These are phyloP conservation scores for Andrena bicolor DNA, from an alignment of 2,888 invertebrate genomes.

Conservation along the genomic window DNA sequence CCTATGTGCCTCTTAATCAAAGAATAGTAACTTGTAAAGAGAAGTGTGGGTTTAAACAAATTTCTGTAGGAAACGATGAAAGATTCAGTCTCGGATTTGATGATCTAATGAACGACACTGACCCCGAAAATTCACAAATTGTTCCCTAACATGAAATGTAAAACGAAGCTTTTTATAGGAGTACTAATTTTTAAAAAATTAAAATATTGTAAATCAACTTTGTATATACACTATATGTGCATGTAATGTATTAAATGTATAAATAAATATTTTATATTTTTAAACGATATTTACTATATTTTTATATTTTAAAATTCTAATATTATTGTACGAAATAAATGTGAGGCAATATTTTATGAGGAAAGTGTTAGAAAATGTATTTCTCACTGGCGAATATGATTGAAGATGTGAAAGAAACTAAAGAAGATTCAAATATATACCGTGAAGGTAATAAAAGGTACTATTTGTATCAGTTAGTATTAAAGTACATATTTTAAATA, in stretches of 20 bases:
- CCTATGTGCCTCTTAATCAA: constrained; percentile 78
- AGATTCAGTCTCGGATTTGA: constrained; percentile 62
- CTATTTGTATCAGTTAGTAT: too few species aligned
- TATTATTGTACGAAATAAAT: constrained; percentile 1
- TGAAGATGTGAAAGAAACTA: not conserved
- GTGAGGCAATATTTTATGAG: not conserved
- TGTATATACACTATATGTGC: constrained; percentile 9
- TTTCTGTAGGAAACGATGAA: not conserved
- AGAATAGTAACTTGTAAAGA: constrained; percentile 59
- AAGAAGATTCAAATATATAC: not conserved
- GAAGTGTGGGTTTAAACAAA: not conserved
- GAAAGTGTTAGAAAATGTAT: not conserved
- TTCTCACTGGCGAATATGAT: not conserved
- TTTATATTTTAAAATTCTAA: not conserved
- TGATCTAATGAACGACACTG: constrained; percentile 54
- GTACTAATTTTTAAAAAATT: not conserved
- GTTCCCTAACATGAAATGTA: not conserved
- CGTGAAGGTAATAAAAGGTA: not conserved
- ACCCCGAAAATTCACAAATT: constrained; percentile 1
- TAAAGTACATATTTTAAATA: too few species aligned
- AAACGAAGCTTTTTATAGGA: not conserved
- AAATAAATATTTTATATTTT: not conserved
- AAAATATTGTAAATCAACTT: constrained; percentile 14
- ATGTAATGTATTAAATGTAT: constrained; percentile 11
- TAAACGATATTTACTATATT: not conserved